Conservation (phyloP, 1,140 invertebrate species). For the Rhopalosiphum maidis region DNA sequence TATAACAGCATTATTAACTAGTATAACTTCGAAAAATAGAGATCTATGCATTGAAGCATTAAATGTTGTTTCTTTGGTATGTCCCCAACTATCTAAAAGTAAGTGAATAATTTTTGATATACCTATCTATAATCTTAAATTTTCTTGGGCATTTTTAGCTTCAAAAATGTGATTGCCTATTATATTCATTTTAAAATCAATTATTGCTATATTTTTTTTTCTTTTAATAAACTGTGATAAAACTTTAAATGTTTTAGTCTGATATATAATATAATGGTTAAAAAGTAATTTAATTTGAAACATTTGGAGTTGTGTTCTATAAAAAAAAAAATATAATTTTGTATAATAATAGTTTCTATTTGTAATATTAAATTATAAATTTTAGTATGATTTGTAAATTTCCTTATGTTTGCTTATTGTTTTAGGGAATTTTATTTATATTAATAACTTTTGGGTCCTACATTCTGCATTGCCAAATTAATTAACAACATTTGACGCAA, state of each 20-base stretch:
- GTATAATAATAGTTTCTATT: background rate
- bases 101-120: background rate
- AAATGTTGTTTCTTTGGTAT: background rate
- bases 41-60: constrained; percentile 42
- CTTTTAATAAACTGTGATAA: background rate
- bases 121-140: background rate
- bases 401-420: no score
- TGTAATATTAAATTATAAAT: background rate
- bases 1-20: constrained; percentile 26
- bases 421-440: no score
- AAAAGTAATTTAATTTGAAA: no score
- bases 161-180: background rate
- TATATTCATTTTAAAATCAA: background rate
- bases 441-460: no score
- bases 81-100: constrained; percentile 27
- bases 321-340: no score
- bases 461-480: no score
- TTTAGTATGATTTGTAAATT: background rate
- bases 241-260: background rate
- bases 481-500: no score
- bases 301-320: no score
- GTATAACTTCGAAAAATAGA: constrained; percentile 1
- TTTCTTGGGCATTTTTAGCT: background rate
- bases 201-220: background rate
- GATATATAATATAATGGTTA: background rate